Evolutionary conservation across 2,113 vertebrate species (phyloP), one percentile per base, ranked within the genome.

Genomic region (Ailurus styani): DNA sequence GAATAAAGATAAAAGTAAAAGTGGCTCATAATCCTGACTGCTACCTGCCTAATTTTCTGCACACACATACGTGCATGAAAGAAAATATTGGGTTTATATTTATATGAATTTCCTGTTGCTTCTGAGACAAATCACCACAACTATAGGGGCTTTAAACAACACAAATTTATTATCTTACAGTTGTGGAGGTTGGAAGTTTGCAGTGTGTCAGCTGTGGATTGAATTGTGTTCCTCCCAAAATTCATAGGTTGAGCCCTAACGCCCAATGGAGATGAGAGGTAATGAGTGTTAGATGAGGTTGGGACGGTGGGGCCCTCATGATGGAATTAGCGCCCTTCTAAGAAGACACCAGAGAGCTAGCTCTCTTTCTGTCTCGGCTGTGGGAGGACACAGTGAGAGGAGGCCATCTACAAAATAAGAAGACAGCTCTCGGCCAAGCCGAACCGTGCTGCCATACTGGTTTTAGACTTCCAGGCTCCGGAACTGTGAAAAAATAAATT

Each of bases 11-110:
- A 45, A 57, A 94, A 54, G 11, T 55, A 10, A 72, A 52, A 55
- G 14, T 90, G n/a, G n/a, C 21, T 90, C 34, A 0, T 54, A 34
- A 50, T n/a, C n/a, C n/a, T n/a, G n/a, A n/a, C n/a, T n/a, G n/a
- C n/a, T n/a, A n/a, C n/a, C n/a, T n/a, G 70, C 34, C 79, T 77
- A 6, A 3, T 50, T 75, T 47, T 47, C 34, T 20, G 37, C 3
- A 0, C 2, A 17, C 4, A 45, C 31, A 3, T 4, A 23, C 1
- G 2, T n/a, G 5, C 40, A 2, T 27, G 23, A 40, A 55, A 45
- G 83, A 1, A 25, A 40, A 42, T 60, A 34, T 2, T 88, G 52
- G 79, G 27, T 81, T 91, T 75, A 6, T 37, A 11, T 27, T 23
- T 89, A 15, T 23, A 14, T 55, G 83, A 3, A 12, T 70, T 60